Evolutionary conservation across 2,888 invertebrate genomes (phyloP), one percentile per base, ranked within the genome.

Genomic region (Sminthurinus aureus): DNA sequence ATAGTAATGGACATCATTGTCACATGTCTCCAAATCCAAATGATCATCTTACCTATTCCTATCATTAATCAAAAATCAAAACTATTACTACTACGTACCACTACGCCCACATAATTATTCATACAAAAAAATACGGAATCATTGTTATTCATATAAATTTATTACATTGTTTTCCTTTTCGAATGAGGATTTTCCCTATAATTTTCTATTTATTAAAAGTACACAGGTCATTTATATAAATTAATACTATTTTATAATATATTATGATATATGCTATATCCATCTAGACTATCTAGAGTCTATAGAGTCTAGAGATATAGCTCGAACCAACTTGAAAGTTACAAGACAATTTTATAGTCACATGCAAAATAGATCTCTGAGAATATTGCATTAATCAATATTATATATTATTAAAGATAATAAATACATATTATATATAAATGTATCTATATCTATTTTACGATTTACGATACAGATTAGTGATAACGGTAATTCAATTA

Each of bases 1-100:
- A 52, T 52, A 50, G n/a, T 13, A 78, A 78, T 75, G 67, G 77
- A 3, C 82, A 85, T 82, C 79, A 85, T 26, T 84, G 87, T 82
- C 85, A 83, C 26, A 84, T 86, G 80, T 87, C 88, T 24, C 86
- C 87, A 20, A 84, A 83, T 24, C 86, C 87, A 20, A 84, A 83
- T 82, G 87, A 87, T 51, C 85, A 84, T 75, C 84, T 88, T 66
- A 87, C 87, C 22, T 88, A 87, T 81, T 88, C 88, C 51, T 88
- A 87, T 81, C 88, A 88, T 83, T 88, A 80, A 86, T 76, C 22
- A 75, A 15, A 75, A 15, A 20, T 22, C 73, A 73, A 58, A 13
- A 13, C 58, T 38, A 38, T 38, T 4, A 38, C 38, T 38, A 38
- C n/a, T n/a, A n/a, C n/a, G n/a, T n/a, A n/a, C n/a, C n/a, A n/a